Evolutionary conservation across 1,140 invertebrate species (phyloP).

Genomic region (Heliconius nattereri): DNA sequence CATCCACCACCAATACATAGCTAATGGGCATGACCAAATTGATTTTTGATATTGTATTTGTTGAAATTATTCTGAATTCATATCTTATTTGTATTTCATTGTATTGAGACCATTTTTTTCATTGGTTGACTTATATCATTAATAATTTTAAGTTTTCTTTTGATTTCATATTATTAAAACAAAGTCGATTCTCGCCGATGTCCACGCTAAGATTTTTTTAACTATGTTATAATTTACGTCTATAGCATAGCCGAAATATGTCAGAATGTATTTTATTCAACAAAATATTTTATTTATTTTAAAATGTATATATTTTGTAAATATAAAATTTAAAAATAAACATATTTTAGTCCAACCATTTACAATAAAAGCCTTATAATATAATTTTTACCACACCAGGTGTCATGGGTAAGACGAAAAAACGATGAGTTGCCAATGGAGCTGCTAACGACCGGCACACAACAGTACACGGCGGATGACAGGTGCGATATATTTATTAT

Average conservation of each 20-base stretch:
- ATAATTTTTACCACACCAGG: constrained; percentile 41
- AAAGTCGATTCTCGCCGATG: no score
- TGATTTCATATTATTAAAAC: no score
- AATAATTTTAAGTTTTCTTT: no score
- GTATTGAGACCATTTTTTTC: not conserved
- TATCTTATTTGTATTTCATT: not conserved
- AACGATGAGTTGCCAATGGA: constrained; percentile 73
- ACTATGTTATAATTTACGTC: no score
- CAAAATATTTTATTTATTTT: no score
- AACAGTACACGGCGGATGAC: constrained; percentile 50
- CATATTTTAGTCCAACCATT: no score
- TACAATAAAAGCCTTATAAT: not conserved
- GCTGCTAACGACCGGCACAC: constrained; percentile 60
- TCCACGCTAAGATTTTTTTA: no score
- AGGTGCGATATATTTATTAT: constrained; percentile 28
- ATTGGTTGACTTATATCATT: not conserved
- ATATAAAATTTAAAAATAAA: no score
- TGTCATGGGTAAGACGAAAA: constrained; percentile 76
- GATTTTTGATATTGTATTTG: constrained; percentile 6
- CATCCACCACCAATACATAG: constrained; percentile 18
- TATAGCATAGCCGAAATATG: no score
- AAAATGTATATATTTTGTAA: no score
- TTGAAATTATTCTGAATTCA: not conserved
- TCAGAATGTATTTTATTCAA: no score
- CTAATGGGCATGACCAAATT: constrained; percentile 10